These are phyloP conservation scores for Eupithecia vulgata DNA, from an alignment of 2,888 invertebrate species.

Conservation along the genomic window DNA sequence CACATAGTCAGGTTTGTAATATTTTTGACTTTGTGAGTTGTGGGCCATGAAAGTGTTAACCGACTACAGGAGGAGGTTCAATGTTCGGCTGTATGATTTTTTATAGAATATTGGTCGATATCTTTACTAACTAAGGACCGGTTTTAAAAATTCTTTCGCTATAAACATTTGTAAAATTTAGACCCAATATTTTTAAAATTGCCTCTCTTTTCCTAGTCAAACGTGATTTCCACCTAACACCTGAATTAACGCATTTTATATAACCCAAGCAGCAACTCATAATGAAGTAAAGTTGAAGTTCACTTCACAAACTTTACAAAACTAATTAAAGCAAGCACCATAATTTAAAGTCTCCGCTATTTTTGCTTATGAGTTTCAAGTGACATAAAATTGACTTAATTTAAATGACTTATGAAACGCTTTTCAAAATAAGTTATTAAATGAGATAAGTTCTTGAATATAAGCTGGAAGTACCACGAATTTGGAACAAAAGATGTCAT, in stretches of 20 bases:
- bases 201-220: background rate
- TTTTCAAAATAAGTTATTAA: background rate
- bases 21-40: too few relatives aligned
- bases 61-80: too few relatives aligned
- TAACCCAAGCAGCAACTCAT: background rate
- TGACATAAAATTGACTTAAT: conserved; percentile 7
- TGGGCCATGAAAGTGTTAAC: too few relatives aligned
- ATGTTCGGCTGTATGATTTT: too few relatives aligned
- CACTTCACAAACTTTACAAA: conserved; percentile 2
- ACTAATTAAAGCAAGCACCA: conserved; percentile 5
- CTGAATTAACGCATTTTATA: background rate
- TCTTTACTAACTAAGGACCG: too few relatives aligned
- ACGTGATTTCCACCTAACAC: background rate
- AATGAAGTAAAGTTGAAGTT: background rate
- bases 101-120: too few relatives aligned
- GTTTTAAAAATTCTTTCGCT: too few relatives aligned
- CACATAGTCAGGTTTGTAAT: too few relatives aligned
- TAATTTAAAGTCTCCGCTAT: conserved; percentile 13
- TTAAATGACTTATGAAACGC: conserved; percentile 2
- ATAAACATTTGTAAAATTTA: too few relatives aligned
- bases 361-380: conserved; percentile 8
- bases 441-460: too few relatives aligned
- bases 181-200: too few relatives aligned
- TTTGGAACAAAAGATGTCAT: background rate
- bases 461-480: too few relatives aligned